A percentile compares a stretch with the other conserved stretches of the same genome.
Evolutionary conservation across 2,888 invertebrate genomes (phyloP).

Genomic region (Timema podura): DNA sequence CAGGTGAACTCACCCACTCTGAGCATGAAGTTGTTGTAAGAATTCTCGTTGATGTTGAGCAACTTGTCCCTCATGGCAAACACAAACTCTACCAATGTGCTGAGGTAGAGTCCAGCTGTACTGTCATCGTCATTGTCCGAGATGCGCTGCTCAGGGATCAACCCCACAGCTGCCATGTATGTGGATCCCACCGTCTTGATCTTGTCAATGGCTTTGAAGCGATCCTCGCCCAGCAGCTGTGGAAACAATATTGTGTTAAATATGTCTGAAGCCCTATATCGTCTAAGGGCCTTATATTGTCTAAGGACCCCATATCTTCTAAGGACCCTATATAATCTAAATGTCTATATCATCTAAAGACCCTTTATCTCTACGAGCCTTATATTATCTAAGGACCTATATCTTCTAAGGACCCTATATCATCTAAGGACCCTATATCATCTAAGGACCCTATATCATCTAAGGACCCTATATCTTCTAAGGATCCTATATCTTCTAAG

Average conservation of each 20-base stretch:
- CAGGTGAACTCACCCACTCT: constrained; percentile 71
- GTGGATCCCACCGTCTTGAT: constrained; percentile 92
- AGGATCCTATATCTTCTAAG: too few relatives aligned
- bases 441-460: too few relatives aligned
- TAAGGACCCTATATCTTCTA: too few relatives aligned
- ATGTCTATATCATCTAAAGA: too few relatives aligned
- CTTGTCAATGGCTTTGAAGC: constrained; percentile 84
- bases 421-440: too few relatives aligned
- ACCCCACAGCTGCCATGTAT: constrained; percentile 89
- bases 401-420: too few relatives aligned
- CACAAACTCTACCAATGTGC: constrained; percentile 82
- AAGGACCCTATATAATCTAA: too few relatives aligned
- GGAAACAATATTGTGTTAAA: not conserved
- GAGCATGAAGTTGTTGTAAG: constrained; percentile 87
- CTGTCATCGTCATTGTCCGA: constrained; percentile 56
- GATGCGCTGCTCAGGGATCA: constrained; percentile 76
- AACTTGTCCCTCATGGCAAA: constrained; percentile 84
- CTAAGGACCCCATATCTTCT: too few relatives aligned
- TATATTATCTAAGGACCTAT: too few relatives aligned
- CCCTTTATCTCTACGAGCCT: too few relatives aligned
- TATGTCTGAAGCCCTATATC: too few relatives aligned
- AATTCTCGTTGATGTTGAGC: constrained; percentile 85
- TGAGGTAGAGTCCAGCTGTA: constrained; percentile 63
- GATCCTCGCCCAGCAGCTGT: constrained; percentile 75
- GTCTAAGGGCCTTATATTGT: too few relatives aligned